Evolutionary conservation across 2,888 invertebrate species (phyloP).

Genomic region (Melieria omissa): DNA sequence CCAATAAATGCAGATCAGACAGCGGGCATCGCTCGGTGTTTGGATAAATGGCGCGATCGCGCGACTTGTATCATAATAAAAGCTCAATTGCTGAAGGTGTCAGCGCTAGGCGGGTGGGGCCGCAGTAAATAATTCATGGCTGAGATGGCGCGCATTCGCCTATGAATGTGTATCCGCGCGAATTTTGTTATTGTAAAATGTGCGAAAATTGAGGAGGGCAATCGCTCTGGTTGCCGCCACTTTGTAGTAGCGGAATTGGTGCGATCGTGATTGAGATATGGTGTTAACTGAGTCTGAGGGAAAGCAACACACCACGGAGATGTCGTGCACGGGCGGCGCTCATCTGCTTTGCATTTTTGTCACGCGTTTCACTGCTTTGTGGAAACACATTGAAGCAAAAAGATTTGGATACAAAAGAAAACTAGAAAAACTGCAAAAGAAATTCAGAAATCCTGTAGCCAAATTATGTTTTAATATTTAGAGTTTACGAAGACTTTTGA

Average conservation of each 20-base stretch:
- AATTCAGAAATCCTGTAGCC: too few species aligned
- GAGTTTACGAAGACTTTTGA: too few species aligned
- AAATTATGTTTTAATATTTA: too few species aligned
- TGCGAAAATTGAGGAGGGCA: slow-evolving; percentile 26
- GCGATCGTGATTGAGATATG: slow-evolving; percentile 33
- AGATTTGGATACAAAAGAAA: too few species aligned
- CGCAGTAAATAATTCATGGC: not conserved
- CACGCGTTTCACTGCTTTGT: not conserved
- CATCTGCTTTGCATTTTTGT: slow-evolving; percentile 11
- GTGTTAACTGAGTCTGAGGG: not conserved
- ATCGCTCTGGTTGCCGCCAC: slow-evolving; percentile 18
- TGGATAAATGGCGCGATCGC: slow-evolving; percentile 37
- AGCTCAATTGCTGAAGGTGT: slow-evolving; percentile 13
- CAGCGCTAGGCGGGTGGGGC: not conserved
- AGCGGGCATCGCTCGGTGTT: slow-evolving; percentile 14
- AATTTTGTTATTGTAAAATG: slow-evolving; percentile 14
- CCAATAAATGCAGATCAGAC: not conserved
- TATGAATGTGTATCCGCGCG: not conserved
- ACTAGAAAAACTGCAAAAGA: too few species aligned
- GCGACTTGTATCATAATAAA: slow-evolving; percentile 34
- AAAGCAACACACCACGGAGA: too few species aligned
- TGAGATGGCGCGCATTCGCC: not conserved
- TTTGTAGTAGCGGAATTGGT: slow-evolving; percentile 22
- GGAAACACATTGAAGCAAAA: too few species aligned
- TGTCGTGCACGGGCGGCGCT: too few species aligned